Base-by-base conservation (phyloP, 2,797 vertebrate genomes). In the Cuculus canorus region DNA sequence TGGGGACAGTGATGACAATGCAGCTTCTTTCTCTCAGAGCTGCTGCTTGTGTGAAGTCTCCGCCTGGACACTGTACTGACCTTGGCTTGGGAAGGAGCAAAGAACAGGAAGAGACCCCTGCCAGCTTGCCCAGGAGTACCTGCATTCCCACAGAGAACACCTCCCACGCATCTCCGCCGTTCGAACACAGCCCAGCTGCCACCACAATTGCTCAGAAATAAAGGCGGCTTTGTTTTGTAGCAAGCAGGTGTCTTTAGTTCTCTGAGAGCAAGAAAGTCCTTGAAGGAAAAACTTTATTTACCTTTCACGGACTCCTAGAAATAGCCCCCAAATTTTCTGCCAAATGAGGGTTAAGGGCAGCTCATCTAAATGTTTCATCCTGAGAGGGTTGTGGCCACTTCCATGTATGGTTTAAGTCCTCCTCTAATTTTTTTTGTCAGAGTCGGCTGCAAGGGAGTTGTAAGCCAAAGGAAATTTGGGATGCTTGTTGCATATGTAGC, bases 391-490 rank as follows among this genome's bases (percentile, higher is more conserved):
- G 59, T 65, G 78, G 91, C 66, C 75, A 68, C 52, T 92, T 82
- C 64, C 80, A 56, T 2, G 0, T 63, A 63, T 61, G 33, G 85
- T 78, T 93, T 82, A 96, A 88, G 57, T 82, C 56, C 70, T 33
- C 27, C 56, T 90, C 17, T 90, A 60, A 19, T 23, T 73, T 66
- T 61, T 77, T 91, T 94, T 76, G n/a, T 87, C 85, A 21, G 32
- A 92, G 50, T 88, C 10, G 39, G 71, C 88, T 94, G 92, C 86
- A 72, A 94, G 57, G 73, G 68, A 83, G 41, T 72, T 69, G 66
- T 53, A 82, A 90, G 86, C 85, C 90, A 94, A 95, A 83, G 73
- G 92, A 91, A 90, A 95, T 95, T 92, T 92, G 91, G 87, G 92
- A 86, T 10, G 3, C 83, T 93, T 4, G 0, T 75, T 88, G 76